Evolutionary conservation across 1,140 invertebrate species (phyloP), one percentile per base, ranked within the genome.

Genomic region (Phymastichus coffea): DNA sequence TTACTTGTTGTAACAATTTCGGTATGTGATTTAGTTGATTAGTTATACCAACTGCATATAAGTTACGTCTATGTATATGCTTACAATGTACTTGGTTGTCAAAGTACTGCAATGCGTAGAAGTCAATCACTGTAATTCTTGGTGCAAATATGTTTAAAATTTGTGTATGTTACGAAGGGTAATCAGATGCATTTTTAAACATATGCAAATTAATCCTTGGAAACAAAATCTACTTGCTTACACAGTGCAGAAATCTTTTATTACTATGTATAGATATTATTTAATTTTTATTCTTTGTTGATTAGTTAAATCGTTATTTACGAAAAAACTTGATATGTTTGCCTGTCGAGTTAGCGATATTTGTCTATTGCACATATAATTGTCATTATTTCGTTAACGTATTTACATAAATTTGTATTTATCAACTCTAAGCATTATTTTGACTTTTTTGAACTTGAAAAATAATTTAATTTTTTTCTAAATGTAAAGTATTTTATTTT

Each of bases 1-100:
- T 69, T 68, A 68, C 54, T 67, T 56, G 63, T 66, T 69, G 48
- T 69, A 73, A 74, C 30, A 47, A 66, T 75, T 74, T 68, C 64
- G 70, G 69, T 70, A 75, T 75, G 70, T 74, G 72, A 74, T 75
- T 70, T 70, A 71, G 66, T 71, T 73, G 52, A 64, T 63, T 66
- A 61, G 43, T 60, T 51, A 54, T 60, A 60, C 58, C 58, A 54
- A 28, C 35, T 60, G 52, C 35, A 7, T 40, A 54, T 54, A 60
- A 48, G 58, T 60, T 60, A 25, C 41, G 38, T 53, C 30, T 35
- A 46, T 59, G 48, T 53, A 33, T 12, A 33, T 33, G 28, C 12
- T 7, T 7, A 40, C 6, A 44, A 20, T 40, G 51, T 60, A 60
- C 58, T 60, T 60, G 58, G n/a, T 54, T 60, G 35, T 53, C 41